Conservation (phyloP, 2,797 vertebrate species). For the Acanthurus tractus region DNA sequence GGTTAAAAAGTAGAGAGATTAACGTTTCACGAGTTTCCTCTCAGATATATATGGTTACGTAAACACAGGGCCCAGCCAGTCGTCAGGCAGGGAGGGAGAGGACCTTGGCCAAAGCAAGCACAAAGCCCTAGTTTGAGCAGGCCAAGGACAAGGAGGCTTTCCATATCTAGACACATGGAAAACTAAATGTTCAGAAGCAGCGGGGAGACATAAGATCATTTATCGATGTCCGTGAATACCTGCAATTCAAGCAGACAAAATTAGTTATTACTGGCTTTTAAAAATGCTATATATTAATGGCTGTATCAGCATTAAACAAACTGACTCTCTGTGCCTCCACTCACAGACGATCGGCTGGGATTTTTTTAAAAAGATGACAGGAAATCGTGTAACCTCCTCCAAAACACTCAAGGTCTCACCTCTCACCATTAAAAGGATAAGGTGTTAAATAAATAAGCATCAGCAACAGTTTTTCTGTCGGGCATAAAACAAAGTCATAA, state of each 20-base stretch:
- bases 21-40: slow-evolving; percentile 84
- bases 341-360: slow-evolving; percentile 6
- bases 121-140: slow-evolving; percentile 79
- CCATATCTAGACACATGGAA: slow-evolving; percentile 79
- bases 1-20: slow-evolving; percentile 84
- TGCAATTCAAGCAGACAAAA: slow-evolving; percentile 57
- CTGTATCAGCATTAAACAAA: slow-evolving; percentile 41
- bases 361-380: slow-evolving; percentile 35
- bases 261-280: slow-evolving; percentile 32
- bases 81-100: slow-evolving; percentile 67
- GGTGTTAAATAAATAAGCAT: slow-evolving; percentile 53
- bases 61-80: slow-evolving; percentile 80
- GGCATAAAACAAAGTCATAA: slow-evolving; percentile 60
- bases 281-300: slow-evolving; percentile 41
- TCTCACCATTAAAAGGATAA: slow-evolving; percentile 49
- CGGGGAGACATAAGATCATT: slow-evolving; percentile 61
- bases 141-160: slow-evolving; percentile 78
- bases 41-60: slow-evolving; percentile 84
- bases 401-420: slow-evolving; percentile 43
- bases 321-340: slow-evolving; percentile 20
- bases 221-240: slow-evolving; percentile 72
- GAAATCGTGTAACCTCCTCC: slow-evolving; percentile 45
- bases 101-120: slow-evolving; percentile 81
- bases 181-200: slow-evolving; percentile 74
- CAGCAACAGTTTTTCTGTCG: slow-evolving; percentile 37